Conservation (phyloP, 2,888 invertebrate genomes). For the Germaria angustata region DNA sequence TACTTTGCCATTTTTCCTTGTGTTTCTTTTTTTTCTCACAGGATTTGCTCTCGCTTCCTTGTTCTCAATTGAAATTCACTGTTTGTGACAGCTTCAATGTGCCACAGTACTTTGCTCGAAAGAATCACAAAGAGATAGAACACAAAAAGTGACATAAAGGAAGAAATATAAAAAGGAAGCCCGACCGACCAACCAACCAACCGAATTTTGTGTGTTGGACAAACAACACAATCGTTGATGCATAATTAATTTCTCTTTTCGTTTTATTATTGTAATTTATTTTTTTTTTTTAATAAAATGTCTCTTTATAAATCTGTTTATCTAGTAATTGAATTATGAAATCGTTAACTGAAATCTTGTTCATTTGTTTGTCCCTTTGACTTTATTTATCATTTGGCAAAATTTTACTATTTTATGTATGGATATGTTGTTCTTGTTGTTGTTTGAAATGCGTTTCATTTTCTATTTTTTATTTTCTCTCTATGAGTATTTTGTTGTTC, state of each 20-base stretch:
- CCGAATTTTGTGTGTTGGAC: constrained; percentile 42
- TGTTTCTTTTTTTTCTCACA: constrained; percentile 1
- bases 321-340: constrained; percentile 79
- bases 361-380: not conserved
- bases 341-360: constrained; percentile 75
- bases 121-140: constrained; percentile 17
- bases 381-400: constrained; percentile 26
- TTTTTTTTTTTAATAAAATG: constrained; percentile 14
- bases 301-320: constrained; percentile 69
- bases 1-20: constrained; percentile 15
- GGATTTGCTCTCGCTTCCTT: constrained; percentile 8
- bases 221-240: constrained; percentile 74
- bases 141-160: constrained; percentile 28
- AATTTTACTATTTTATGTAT: not conserved
- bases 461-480: constrained; percentile 36
- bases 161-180: constrained; percentile 62
- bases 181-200: not conserved
- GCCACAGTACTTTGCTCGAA: constrained; percentile 20
- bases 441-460: constrained; percentile 14
- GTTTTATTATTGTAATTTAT: no score
- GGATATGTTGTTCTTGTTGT: not conserved
- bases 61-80: constrained; percentile 38
- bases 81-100: constrained; percentile 58
- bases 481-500: no score
- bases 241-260: constrained; percentile 70